phyloP scores from a whole-genome alignment of 2,113 vertebrate genomes.

The Eurypyga helias region DNA sequence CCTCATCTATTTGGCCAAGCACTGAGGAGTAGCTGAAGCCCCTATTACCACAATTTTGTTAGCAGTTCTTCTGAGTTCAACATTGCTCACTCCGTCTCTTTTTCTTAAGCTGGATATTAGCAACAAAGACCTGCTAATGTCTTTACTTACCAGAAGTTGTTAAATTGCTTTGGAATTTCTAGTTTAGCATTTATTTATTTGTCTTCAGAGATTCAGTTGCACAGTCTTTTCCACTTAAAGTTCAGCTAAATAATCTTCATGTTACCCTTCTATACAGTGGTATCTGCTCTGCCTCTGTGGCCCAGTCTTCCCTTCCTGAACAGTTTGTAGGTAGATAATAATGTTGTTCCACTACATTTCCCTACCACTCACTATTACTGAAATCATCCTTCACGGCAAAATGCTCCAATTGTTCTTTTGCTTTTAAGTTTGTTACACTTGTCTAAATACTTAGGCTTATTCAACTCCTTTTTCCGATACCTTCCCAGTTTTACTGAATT shows the following conservation, averaged over 20 bases:
- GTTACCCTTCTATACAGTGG: not conserved
- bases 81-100: not conserved
- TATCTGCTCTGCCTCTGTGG: not conserved
- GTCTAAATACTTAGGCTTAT: not conserved
- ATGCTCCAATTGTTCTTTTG: not conserved
- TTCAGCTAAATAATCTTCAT: not conserved
- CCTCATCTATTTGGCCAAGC: not conserved
- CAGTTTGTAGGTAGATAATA: not conserved
- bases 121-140: slow-evolving; percentile 6
- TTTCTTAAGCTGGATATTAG: slow-evolving; percentile 1
- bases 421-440: slow-evolving; percentile 2
- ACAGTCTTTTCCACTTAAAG: not conserved
- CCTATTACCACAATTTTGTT: not conserved
- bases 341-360: not conserved
- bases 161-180: slow-evolving; percentile 9
- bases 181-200: slow-evolving; percentile 28
- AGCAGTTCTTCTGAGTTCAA: slow-evolving; percentile 10
- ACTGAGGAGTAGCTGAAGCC: not conserved
- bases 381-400: not conserved
- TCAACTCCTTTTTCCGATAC: not conserved
- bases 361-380: not conserved
- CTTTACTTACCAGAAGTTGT: slow-evolving; percentile 9
- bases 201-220: slow-evolving; percentile 14
- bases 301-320: not conserved
- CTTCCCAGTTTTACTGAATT: slow-evolving; percentile 27